These are phyloP conservation scores for Malurus splendens DNA, from an alignment of 2,797 vertebrate genomes.

Conservation along the genomic window DNA sequence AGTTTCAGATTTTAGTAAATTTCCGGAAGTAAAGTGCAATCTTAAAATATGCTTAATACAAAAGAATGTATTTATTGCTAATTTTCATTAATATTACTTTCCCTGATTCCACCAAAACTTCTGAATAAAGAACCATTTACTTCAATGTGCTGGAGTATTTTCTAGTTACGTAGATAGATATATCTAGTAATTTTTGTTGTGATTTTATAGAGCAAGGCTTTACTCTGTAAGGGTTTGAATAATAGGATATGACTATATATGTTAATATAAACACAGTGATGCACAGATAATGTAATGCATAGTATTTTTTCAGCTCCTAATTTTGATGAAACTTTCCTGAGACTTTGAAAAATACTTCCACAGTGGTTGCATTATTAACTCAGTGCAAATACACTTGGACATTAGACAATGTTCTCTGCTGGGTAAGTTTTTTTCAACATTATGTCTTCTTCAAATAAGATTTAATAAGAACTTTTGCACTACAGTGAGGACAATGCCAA, in stretches of 20 bases:
- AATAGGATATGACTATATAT: not conserved
- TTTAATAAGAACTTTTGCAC: not conserved
- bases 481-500: not conserved
- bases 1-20: not conserved
- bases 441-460: not conserved
- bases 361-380: not conserved
- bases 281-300: fast-evolving
- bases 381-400: not conserved
- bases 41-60: not conserved
- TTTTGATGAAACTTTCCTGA: not conserved
- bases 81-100: not conserved
- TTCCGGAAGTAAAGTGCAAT: not conserved
- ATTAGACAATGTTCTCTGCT: not conserved
- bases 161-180: not conserved
- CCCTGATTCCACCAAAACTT: not conserved
- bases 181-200: not conserved
- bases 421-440: not conserved
- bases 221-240: not conserved
- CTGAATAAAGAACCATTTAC: not conserved
- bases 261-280: not conserved
- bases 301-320: not conserved
- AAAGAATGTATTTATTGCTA: not conserved
- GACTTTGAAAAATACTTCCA: not conserved
- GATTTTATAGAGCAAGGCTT: not conserved
- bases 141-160: not conserved